Percentiles rank a stretch among this genome's conserved stretches.
Conservation (phyloP, 1,140 invertebrate genomes). For the Drosophila kepulauana region DNA sequence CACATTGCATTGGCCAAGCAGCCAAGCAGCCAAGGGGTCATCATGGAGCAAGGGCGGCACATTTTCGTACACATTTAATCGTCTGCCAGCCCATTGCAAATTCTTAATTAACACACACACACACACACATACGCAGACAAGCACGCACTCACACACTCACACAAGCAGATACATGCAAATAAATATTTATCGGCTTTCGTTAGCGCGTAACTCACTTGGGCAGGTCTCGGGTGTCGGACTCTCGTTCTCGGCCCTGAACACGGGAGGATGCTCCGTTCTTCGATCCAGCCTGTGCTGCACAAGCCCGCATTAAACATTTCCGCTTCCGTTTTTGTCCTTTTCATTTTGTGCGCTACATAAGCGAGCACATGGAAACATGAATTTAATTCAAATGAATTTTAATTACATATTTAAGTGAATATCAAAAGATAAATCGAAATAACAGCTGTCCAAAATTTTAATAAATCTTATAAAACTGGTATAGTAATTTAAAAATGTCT, state of each 20-base stretch:
- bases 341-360: slow-evolving; percentile 31
- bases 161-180: slow-evolving; percentile 55
- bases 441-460: too few relatives aligned
- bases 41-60: slow-evolving; percentile 32
- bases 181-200: slow-evolving; percentile 74
- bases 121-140: not conserved
- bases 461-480: too few relatives aligned
- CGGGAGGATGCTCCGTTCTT: slow-evolving; percentile 12
- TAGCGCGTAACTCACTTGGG: slow-evolving; percentile 52
- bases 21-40: not conserved
- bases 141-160: slow-evolving; percentile 7
- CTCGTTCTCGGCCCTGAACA: slow-evolving; percentile 3
- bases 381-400: not conserved
- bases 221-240: slow-evolving; percentile 21
- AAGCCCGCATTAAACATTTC: slow-evolving; percentile 64
- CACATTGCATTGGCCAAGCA: not conserved
- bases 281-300: slow-evolving; percentile 9
- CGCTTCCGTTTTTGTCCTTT: slow-evolving; percentile 46
- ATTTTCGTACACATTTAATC: slow-evolving; percentile 73
- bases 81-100: slow-evolving; percentile 67
- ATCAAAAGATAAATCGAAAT: too few relatives aligned
- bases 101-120: slow-evolving; percentile 72
- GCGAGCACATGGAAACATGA: not conserved
- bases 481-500: too few relatives aligned
- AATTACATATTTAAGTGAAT: not conserved